Evolutionary conservation across 2,888 invertebrate genomes (phyloP), one percentile per base, ranked within the genome.

Genomic region (Plebejus anna): DNA sequence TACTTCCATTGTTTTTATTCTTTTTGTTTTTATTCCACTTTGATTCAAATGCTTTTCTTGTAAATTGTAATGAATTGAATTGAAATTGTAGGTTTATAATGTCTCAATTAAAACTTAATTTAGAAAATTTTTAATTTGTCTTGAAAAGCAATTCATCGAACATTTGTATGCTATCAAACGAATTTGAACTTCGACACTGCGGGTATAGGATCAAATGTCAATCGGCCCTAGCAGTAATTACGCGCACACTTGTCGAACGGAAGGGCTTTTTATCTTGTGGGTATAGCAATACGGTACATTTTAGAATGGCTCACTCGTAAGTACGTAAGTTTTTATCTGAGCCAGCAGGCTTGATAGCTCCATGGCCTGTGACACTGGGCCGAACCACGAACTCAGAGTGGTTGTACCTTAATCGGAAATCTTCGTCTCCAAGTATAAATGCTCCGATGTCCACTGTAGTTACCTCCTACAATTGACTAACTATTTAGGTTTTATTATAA

Each of bases 361-460:
- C 80, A 76, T 79, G 80, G 79, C 80, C 80, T 80, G 79, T 78
- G 80, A 78, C 79, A 80, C 79, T 71, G 59, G 78, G 73, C 77
- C 32, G 22, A 22, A 22, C 22, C 22, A 22, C 32, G 32, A 32
- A 32, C 75, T 77, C 78, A 77, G 71, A 78, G 76, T 78, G 75
- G 77, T 77, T 75, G 78, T 57, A 76, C 76, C 76, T 77, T 77
- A 77, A 79, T 78, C 80, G 66, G 13, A 66, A 66, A 22, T 66
- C 28, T 28, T 61, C 59, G 59, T 55, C 55, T 16, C 16, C 55
- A 55, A 55, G 16, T 51, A 2, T 51, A 5, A 55, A 4, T 2
- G 55, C 16, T 42, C 42, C 5, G 7, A 42, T 55, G 16, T 55
- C 55, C 55, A 55, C 55, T 55, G 16, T 16, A 55, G 42, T 7